Conservation (phyloP, 2,888 invertebrate species). For the Tetragnatha montana region DNA sequence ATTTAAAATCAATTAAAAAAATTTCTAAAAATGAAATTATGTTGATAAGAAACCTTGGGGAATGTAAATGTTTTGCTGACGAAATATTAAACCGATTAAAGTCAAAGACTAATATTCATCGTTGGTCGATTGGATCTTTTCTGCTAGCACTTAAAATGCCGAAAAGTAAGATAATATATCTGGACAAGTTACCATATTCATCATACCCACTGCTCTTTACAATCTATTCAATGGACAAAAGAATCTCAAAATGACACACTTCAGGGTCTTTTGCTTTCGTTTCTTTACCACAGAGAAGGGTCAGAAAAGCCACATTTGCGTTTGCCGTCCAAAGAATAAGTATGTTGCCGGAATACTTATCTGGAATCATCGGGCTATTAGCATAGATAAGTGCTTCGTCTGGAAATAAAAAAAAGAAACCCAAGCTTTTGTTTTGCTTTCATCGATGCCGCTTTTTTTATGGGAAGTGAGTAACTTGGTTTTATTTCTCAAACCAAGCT, state of each 20-base stretch:
- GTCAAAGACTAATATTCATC: too few species aligned
- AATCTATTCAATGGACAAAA: slow-evolving; percentile 42
- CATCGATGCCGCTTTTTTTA: not conserved
- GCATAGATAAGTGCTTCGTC: not conserved
- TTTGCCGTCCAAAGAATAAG: slow-evolving; percentile 30
- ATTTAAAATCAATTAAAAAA: too few species aligned
- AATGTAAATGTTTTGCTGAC: too few species aligned
- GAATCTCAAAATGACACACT: slow-evolving; percentile 39
- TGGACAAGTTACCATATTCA: slow-evolving; percentile 33
- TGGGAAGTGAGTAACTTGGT: not conserved
- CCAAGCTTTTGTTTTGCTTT: slow-evolving; percentile 3
- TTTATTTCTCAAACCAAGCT: not conserved
- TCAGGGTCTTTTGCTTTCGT: slow-evolving; percentile 44
- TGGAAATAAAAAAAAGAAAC: slow-evolving; percentile 9
- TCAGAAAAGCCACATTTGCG: slow-evolving; percentile 21
- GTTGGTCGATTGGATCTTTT: slow-evolving; percentile 14
- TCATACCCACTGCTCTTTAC: slow-evolving; percentile 29
- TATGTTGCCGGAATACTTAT: slow-evolving; percentile 30
- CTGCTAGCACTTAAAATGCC: slow-evolving; percentile 9
- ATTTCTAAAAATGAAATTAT: too few species aligned
- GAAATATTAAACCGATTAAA: too few species aligned
- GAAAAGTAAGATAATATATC: slow-evolving; percentile 1
- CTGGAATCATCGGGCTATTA: not conserved
- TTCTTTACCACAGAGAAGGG: slow-evolving; percentile 4
- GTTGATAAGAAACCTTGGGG: too few species aligned